A percentile compares a stretch with the other conserved stretches of the same genome.
Evolutionary conservation across 2,888 invertebrate species (phyloP).

Genomic region (Sinohyriopsis cumingii): DNA sequence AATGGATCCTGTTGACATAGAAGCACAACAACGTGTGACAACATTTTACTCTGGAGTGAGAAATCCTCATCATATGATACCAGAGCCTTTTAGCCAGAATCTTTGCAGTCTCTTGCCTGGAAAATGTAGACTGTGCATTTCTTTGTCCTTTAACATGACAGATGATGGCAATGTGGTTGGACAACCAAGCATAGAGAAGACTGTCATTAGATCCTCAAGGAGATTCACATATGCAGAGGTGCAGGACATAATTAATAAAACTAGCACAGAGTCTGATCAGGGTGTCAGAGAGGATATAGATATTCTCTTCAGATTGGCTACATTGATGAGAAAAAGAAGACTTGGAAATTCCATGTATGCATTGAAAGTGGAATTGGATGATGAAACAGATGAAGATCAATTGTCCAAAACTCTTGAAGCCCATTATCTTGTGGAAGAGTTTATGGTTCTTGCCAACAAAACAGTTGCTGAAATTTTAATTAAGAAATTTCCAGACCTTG

Average conservation of each 20-base stretch:
- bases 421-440: conserved; percentile 44
- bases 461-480: conserved; percentile 26
- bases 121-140: conserved; percentile 27
- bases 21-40: conserved; percentile 26
- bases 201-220: conserved; percentile 17
- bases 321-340: conserved; percentile 18
- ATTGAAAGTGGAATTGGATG: conserved; percentile 27
- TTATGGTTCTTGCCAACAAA: conserved; percentile 41
- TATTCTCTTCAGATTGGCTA: conserved; percentile 25
- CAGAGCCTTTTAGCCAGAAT: conserved; percentile 23
- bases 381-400: conserved; percentile 11
- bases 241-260: conserved; percentile 14
- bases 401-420: conserved; percentile 24
- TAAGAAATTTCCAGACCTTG: conserved; percentile 18
- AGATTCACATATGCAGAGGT: conserved; percentile 26
- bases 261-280: neutral
- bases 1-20: conserved; percentile 20
- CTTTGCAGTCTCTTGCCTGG: conserved; percentile 28
- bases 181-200: conserved; percentile 11
- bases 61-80: conserved; percentile 30
- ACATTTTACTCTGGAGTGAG: conserved; percentile 29
- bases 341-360: conserved; percentile 33
- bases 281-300: neutral
- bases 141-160: conserved; percentile 28
- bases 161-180: conserved; percentile 8